Conservation (phyloP, 2,113 vertebrate genomes). For the Neolamprologus caudopunctatus region DNA sequence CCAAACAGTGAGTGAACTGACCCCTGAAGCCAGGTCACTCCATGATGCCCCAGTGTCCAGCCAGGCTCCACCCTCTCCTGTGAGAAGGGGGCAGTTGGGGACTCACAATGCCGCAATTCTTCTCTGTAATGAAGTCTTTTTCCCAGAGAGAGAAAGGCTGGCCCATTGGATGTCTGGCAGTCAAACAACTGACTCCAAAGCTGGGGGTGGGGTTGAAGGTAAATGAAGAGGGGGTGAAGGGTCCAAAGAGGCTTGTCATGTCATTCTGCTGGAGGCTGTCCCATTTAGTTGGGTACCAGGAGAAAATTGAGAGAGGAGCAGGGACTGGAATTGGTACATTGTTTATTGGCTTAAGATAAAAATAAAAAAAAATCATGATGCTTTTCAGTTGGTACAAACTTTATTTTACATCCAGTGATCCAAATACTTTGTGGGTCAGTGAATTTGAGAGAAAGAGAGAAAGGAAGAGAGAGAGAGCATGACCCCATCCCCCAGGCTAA, state of each 20-base stretch:
- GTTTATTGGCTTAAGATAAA: background rate
- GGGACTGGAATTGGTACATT: background rate
- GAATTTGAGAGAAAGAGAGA: background rate
- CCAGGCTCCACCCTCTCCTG: slow-evolving; percentile 41
- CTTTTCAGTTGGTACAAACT: background rate
- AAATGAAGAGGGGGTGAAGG: slow-evolving; percentile 30
- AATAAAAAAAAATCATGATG: background rate
- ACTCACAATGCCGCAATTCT: slow-evolving; percentile 65
- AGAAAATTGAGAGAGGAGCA: slow-evolving; percentile 49
- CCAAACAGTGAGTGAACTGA: slow-evolving; percentile 66
- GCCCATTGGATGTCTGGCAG: slow-evolving; percentile 8
- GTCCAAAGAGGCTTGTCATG: slow-evolving; percentile 54
- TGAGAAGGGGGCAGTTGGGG: slow-evolving; percentile 34
- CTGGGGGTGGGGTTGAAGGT: slow-evolving; percentile 32
- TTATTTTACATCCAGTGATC: background rate
- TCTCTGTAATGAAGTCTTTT: slow-evolving; percentile 65
- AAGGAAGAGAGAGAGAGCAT: background rate
- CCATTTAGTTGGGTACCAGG: slow-evolving; percentile 50
- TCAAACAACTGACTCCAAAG: slow-evolving; percentile 15
- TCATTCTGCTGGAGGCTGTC: slow-evolving; percentile 60
- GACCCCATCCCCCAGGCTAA: background rate
- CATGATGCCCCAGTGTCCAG: slow-evolving; percentile 58
- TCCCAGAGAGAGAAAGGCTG: slow-evolving; percentile 48
- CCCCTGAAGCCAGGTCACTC: slow-evolving; percentile 65
- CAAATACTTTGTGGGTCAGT: background rate